Base-by-base conservation (phyloP, 1,140 invertebrate genomes). In the Drosophila novamexicana region DNA sequence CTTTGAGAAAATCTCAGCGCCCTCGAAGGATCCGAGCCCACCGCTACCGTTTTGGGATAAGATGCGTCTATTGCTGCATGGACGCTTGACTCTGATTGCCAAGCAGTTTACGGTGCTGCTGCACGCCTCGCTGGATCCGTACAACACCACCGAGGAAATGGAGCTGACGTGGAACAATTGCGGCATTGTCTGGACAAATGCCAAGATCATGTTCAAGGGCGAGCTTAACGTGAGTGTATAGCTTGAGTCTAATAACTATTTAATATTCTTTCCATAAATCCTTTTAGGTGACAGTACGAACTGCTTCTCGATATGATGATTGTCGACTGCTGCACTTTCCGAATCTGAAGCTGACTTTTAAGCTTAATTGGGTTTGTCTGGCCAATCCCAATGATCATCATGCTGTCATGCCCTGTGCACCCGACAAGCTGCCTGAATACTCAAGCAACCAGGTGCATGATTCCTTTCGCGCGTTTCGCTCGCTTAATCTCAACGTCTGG, bases 61-160 rank as follows among this genome's bases (percentile, higher is more conserved):
- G 94, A 96, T 98, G 92, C 94, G 98, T 0, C 93, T 99, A 0
- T 93, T 99, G 10, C 94, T 99, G 75, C 99, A 99, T 92, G 99
- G 99, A 0, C 94, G 98, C 12, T 93, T 99, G 18, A 98, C 97
- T 0, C 95, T 98, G 78, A 96, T 96, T 61, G 96, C 97, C 8
- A 95, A 96, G 81, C 96, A 97, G 82, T 94, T 99, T 71, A 98
- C 97, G 2, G 95, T 98, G 14, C 93, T 98, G 40, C 91, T 99
- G 79, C 98, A 99, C 92, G 98, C 98, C 2, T 99, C 98, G 0
- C 93, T 98, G 6, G 98, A 99, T 94, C 99, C 99, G 0, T 99
- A 99, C 91, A 99, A 99, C 91, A 98, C 97, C 0, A 99, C 98
- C 0, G 99, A 99, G 93, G 97, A 99, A 93, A 99, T 99, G 97